These are phyloP conservation scores for Castor canadensis DNA, from an alignment of 2,113 vertebrate genomes.

Conservation along the genomic window DNA sequence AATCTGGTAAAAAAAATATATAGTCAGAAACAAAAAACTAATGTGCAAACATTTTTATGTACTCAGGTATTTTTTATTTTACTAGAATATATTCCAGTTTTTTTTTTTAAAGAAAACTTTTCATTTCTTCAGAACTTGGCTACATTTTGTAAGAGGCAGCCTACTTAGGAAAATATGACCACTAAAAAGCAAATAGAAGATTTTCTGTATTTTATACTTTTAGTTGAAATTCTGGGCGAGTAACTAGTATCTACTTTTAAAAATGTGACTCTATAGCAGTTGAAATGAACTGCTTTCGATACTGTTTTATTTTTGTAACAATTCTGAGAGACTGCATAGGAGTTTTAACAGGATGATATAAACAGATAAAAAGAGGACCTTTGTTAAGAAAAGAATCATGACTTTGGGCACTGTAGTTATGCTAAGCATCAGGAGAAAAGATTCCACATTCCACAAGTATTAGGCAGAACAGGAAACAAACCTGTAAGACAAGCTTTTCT, in stretches of 20 bases:
- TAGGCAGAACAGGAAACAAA: conserved; percentile 71
- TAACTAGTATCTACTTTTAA: background rate
- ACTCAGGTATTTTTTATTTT: background rate
- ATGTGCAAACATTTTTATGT: background rate
- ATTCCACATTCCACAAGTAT: conserved; percentile 64
- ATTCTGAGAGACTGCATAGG: background rate
- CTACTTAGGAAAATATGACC: conserved; percentile 5
- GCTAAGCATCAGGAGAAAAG: conserved; percentile 4
- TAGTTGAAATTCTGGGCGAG: background rate
- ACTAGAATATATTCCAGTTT: background rate
- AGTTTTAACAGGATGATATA: background rate
- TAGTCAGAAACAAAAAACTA: conserved; percentile 46
- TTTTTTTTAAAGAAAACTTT: background rate
- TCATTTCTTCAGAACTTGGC: conserved; percentile 25
- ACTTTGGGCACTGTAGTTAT: conserved; percentile 31
- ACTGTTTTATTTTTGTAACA: conserved; percentile 1
- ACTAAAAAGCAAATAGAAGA: background rate
- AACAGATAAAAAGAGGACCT: background rate
- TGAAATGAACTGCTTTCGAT: background rate
- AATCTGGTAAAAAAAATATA: background rate
- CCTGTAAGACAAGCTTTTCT: conserved; percentile 71
- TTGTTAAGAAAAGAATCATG: conserved; percentile 2
- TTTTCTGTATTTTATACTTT: conserved; percentile 6
- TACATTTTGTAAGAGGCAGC: background rate
- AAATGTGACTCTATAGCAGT: background rate